Evolutionary conservation across 2,797 vertebrate species (phyloP), one percentile per base, ranked within the genome.

Genomic region (Malacoctenus gilli): DNA sequence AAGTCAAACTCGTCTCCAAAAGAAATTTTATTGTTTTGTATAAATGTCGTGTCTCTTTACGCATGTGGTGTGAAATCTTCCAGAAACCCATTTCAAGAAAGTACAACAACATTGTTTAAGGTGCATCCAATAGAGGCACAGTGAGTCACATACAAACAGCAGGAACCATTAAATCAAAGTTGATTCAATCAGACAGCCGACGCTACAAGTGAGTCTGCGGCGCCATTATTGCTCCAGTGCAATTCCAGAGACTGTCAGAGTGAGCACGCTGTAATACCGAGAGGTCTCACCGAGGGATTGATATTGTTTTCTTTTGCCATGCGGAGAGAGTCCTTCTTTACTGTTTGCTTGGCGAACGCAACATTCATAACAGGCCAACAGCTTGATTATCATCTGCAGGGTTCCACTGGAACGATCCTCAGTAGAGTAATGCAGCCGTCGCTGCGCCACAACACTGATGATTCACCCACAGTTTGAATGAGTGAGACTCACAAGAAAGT

Each of bases 181-280:
- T 76, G 49, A 61, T 72, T 68, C 21, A 72, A 59, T 35, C 15
- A 42, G 19, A 53, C 58, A 59, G 38, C 59, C 38, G 55, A 54
- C 30, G 16, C 61, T 49, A 35, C 60, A 60, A 41, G 23, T 19
- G 11, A 48, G 31, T 46, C 55, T 54, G 55, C 51, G 49, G 57
- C 59, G 22, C 46, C 59, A 58, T 78, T 75, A 78, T 75, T 77
- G 66, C 74, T 69, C 37, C 58, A 38, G 42, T 56, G 48, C 25
- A 70, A 65, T n/a, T 14, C 15, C 43, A 63, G 44, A 53, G 38
- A 46, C 34, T 55, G 56, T 44, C 38, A 40, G 32, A 44, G 21
- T 36, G 22, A 13, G 16, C 46, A 53, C 51, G 59, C 39, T 68
- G 70, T 54, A 56, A 68, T 60, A 56, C 41, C 5, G 1, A 58